Percentiles rank a stretch among this genome's conserved stretches.
phyloP scores from a whole-genome alignment of 1,140 invertebrate species.

The Portunus trituberculatus region DNA sequence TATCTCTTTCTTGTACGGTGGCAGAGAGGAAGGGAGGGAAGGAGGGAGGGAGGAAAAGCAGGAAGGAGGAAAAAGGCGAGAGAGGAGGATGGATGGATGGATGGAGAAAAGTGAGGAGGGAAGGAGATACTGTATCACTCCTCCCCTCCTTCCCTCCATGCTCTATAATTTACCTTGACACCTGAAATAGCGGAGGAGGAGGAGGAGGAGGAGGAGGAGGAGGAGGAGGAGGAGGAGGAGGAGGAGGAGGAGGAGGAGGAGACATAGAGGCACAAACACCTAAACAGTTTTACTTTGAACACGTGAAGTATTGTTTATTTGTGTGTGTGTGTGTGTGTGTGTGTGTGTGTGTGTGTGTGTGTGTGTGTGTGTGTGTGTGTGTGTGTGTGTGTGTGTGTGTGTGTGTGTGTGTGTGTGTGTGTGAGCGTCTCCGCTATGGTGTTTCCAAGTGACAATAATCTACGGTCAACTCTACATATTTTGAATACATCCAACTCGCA shows the following conservation, averaged over 20 bases:
- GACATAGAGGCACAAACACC: neutral
- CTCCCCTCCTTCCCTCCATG: neutral
- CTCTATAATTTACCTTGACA: neutral
- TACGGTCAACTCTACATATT: too few relatives aligned
- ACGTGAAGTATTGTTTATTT: neutral
- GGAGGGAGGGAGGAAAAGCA: too few relatives aligned
- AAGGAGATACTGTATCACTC: conserved; percentile 9
- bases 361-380: neutral
- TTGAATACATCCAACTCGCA: too few relatives aligned
- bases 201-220: neutral
- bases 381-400: neutral
- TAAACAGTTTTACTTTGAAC: neutral
- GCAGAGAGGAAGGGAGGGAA: too few relatives aligned
- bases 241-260: neutral
- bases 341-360: conserved; percentile 54
- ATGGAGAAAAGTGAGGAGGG: neutral
- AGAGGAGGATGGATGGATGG: conserved; percentile 18
- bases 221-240: neutral
- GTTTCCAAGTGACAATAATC: too few relatives aligned
- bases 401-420: too few relatives aligned
- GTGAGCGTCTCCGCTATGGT: too few relatives aligned
- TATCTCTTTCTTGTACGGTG: too few relatives aligned
- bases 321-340: conserved; percentile 50
- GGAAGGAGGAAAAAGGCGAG: neutral
- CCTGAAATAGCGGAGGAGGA: neutral